Evolutionary conservation across 2,888 invertebrate species (phyloP).

Genomic region (Arge pagana): DNA sequence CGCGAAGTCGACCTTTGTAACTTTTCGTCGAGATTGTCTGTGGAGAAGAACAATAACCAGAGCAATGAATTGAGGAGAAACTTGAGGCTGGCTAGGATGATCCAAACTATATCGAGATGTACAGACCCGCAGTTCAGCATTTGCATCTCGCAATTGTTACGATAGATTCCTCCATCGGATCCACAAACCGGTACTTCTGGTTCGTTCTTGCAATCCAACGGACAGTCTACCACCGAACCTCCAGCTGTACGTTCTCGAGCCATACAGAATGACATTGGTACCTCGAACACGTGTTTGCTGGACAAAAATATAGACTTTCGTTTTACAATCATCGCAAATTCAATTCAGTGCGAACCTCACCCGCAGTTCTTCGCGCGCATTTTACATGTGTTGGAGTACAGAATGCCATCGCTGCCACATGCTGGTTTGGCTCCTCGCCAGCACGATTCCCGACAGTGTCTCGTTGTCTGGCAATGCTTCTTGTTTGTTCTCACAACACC

Average conservation of each 20-base stretch:
- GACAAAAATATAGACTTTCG: too few species aligned
- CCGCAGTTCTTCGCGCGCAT: slow-evolving; percentile 94
- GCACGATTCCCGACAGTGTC: slow-evolving; percentile 88
- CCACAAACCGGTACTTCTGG: slow-evolving; percentile 80
- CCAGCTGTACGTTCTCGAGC: slow-evolving; percentile 75
- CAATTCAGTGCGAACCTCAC: slow-evolving; percentile 63
- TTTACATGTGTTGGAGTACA: slow-evolving; percentile 87
- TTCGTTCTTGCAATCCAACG: slow-evolving; percentile 75
- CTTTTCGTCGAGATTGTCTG: slow-evolving; percentile 62
- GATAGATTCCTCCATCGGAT: slow-evolving; percentile 86
- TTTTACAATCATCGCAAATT: too few species aligned
- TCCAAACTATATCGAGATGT: too few species aligned
- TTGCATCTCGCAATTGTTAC: slow-evolving; percentile 85
- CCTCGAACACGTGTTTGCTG: slow-evolving; percentile 90
- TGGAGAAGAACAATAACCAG: too few species aligned
- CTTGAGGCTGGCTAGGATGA: too few species aligned
- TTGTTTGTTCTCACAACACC: slow-evolving; percentile 85
- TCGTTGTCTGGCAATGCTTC: slow-evolving; percentile 89
- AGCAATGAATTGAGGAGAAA: too few species aligned
- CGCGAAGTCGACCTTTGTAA: slow-evolving; percentile 75
- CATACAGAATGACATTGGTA: slow-evolving; percentile 87
- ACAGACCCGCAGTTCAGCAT: slow-evolving; percentile 87
- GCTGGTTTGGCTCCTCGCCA: slow-evolving; percentile 88
- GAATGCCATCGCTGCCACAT: slow-evolving; percentile 87
- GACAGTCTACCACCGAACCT: slow-evolving; percentile 67